Conservation (phyloP, 2,113 vertebrate species). For the Anarrhichthys ocellatus region DNA sequence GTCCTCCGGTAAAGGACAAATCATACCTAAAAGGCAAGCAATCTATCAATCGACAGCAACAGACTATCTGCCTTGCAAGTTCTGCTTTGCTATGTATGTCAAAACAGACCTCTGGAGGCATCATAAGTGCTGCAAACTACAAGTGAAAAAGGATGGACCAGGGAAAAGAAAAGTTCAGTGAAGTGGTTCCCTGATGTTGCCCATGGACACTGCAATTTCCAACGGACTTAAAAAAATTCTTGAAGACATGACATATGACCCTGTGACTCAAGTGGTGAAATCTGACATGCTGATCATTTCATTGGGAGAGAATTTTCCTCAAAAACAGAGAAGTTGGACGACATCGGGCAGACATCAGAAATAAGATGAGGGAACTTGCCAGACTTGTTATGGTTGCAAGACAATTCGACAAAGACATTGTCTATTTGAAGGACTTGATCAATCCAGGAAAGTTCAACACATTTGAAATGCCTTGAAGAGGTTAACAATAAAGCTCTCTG, state of each 20-base stretch:
- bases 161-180: constrained; percentile 14
- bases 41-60: background rate
- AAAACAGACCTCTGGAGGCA: constrained; percentile 11
- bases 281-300: too few relatives aligned
- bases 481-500: too few relatives aligned
- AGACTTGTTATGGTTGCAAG: too few relatives aligned
- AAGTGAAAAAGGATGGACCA: background rate
- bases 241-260: background rate
- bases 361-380: too few relatives aligned
- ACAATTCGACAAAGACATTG: too few relatives aligned
- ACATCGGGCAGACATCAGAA: too few relatives aligned
- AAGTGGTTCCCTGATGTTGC: background rate
- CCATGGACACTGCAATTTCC: background rate
- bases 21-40: constrained; percentile 9
- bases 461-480: too few relatives aligned
- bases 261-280: too few relatives aligned
- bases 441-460: too few relatives aligned
- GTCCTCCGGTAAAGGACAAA: constrained; percentile 16
- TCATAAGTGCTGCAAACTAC: background rate
- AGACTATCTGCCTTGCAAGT: constrained; percentile 17
- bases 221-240: background rate
- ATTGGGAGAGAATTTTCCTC: too few relatives aligned
- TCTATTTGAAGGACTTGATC: too few relatives aligned
- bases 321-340: too few relatives aligned
- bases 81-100: constrained; percentile 17